Base-by-base conservation (phyloP, 2,113 vertebrate genomes). In the Drymodes brunneopygia region DNA sequence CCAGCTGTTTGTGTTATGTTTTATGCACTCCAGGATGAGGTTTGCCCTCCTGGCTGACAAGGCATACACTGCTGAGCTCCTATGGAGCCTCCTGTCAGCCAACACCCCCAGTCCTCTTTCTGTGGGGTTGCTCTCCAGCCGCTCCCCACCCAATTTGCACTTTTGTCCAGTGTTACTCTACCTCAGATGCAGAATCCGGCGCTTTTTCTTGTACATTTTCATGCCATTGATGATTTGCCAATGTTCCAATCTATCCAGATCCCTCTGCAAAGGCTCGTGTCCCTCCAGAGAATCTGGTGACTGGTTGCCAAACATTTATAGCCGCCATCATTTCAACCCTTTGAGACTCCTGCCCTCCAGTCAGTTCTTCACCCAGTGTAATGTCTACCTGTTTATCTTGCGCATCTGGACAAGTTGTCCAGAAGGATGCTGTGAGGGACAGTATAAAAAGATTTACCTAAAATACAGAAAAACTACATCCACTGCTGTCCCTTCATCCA, bases 281-380 rank as follows among this genome's bases (percentile, higher is more conserved):
- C 50, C 42, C 25, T 57, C 0, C 0, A 23, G 25, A 56, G 25
- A 48, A 11, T 47, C 14, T 54, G 25, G 17, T 40, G 10, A 35
- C 57, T 62, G 6, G 7, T 36, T 36, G 21, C 20, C 65, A 64
- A 35, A 57, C 0, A 12, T 40, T 72, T 64, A 42, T 27, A 88
- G 21, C 9, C 5, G 11, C 31, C 27, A 31, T 48, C 13, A 27
- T 48, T 56, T 42, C 50, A 64, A 17, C 11, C 5, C 9, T 80
- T 35, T 48, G 42, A 64, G 25, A 64, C 13, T 25, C 48, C 48
- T 71, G 24, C 25, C 25, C 27, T 72, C 44, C 50, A 64, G 57
- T 22, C 57, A 31, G 21, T 56, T 64, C 31, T 56, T 56, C 25
- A 35, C 5, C 10, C 48, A 79, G 21, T 24, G 9, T 36, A 40